Evolutionary conservation across 2,113 vertebrate species (phyloP).

Genomic region (Azemiops feae): DNA sequence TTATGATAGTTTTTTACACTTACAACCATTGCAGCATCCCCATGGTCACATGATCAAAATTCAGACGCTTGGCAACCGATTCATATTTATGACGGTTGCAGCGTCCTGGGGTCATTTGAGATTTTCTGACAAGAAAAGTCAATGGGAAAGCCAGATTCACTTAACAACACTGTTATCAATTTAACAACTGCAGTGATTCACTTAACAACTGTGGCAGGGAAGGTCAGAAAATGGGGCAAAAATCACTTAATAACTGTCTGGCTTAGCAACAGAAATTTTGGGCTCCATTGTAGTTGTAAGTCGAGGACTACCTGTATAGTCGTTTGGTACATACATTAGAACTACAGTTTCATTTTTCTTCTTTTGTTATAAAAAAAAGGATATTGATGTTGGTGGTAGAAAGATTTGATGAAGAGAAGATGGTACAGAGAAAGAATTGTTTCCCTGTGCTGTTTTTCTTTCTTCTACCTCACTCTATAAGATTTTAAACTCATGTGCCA

Average conservation of each 20-base stretch:
- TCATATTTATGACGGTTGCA: neutral
- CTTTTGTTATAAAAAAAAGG: neutral
- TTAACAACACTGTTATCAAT: neutral
- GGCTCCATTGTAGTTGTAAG: neutral
- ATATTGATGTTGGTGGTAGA: neutral
- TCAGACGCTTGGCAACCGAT: neutral
- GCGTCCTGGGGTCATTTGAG: neutral
- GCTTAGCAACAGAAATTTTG: neutral
- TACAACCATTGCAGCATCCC: neutral
- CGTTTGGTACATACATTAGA: neutral
- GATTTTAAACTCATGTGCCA: neutral
- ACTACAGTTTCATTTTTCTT: neutral
- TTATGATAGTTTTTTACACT: neutral
- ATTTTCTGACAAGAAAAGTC: neutral
- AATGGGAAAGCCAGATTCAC: neutral
- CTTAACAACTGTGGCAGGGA: neutral
- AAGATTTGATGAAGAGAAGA: neutral
- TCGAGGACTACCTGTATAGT: neutral
- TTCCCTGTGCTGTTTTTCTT: neutral
- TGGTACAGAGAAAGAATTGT: neutral
- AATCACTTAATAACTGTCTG: neutral
- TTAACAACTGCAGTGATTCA: neutral
- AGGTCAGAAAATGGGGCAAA: neutral
- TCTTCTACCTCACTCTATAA: neutral
- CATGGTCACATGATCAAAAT: neutral